phyloP scores from a whole-genome alignment of 2,888 invertebrate species.

The Tipula vernalis region DNA sequence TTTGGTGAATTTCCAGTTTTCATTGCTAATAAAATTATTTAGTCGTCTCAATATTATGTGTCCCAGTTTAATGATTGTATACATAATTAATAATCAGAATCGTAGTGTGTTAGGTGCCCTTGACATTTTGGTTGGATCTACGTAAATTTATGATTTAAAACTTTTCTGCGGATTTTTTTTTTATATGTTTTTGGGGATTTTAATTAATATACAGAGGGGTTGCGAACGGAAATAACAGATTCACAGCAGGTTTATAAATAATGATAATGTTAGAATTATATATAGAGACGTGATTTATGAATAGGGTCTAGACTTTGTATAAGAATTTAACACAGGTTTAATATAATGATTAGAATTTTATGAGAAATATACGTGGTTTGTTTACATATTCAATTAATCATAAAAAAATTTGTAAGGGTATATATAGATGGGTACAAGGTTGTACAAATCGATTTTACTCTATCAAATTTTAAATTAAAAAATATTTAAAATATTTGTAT shows the following conservation, averaged over 20 bases:
- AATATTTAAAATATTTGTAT: too few relatives aligned
- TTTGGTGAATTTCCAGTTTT: neutral
- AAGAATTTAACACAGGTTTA: neutral
- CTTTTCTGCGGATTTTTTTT: neutral
- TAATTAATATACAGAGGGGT: neutral
- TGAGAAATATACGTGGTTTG: neutral
- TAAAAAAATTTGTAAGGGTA: too few relatives aligned
- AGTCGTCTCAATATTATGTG: neutral
- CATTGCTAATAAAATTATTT: neutral
- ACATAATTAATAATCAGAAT: neutral
- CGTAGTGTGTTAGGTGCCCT: neutral
- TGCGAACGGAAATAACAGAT: neutral
- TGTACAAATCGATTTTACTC: neutral
- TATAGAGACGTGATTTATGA: neutral
- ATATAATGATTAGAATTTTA: neutral
- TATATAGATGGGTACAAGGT: neutral
- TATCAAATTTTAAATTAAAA: too few relatives aligned
- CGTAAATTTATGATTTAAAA: neutral
- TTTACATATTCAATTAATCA: neutral
- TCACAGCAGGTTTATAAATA: neutral
- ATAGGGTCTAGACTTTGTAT: neutral
- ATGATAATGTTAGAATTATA: neutral
- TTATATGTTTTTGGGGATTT: neutral
- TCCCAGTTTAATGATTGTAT: neutral
- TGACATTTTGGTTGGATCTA: neutral